Evolutionary conservation across 1,140 invertebrate species (phyloP).

Genomic region (Atopsyche davidsoni): DNA sequence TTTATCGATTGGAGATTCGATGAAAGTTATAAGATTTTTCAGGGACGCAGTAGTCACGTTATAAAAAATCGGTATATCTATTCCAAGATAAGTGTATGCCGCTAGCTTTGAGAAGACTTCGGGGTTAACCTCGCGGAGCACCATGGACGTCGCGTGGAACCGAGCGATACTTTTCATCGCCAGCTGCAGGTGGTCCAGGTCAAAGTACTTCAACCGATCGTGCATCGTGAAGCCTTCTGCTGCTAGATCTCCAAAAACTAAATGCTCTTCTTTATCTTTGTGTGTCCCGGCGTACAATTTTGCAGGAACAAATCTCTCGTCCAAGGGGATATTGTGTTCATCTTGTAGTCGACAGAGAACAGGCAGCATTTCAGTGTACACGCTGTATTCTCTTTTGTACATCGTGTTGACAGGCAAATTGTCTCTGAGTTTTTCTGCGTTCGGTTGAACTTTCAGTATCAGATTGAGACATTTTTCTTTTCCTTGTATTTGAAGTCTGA

Average conservation of each 20-base stretch:
- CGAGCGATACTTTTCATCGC: not conserved
- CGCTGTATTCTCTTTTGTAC: slow-evolving; percentile 9
- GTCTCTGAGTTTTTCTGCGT: no score
- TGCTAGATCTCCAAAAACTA: not conserved
- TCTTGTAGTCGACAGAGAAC: slow-evolving; percentile 2
- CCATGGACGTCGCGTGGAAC: not conserved
- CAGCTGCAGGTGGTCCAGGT: not conserved
- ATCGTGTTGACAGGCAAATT: slow-evolving; percentile 2
- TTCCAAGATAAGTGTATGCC: no score
- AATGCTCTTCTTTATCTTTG: slow-evolving; percentile 6
- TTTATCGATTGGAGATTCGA: no score
- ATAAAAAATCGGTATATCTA: no score
- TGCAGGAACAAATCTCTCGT: slow-evolving; percentile 17
- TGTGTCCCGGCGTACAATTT: slow-evolving; percentile 31
- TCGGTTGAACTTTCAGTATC: slow-evolving; percentile 9
- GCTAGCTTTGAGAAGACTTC: no score
- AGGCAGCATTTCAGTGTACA: slow-evolving; percentile 9
- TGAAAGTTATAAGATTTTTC: no score
- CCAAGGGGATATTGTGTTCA: not conserved
- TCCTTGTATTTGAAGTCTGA: no score
- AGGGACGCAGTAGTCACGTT: no score
- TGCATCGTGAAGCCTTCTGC: not conserved
- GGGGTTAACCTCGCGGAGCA: not conserved
- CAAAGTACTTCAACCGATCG: not conserved
- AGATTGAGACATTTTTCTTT: no score